Percentiles rank a stretch among this genome's conserved stretches.
phyloP scores from a whole-genome alignment of 2,888 invertebrate species.

The Drosophila diplacantha region DNA sequence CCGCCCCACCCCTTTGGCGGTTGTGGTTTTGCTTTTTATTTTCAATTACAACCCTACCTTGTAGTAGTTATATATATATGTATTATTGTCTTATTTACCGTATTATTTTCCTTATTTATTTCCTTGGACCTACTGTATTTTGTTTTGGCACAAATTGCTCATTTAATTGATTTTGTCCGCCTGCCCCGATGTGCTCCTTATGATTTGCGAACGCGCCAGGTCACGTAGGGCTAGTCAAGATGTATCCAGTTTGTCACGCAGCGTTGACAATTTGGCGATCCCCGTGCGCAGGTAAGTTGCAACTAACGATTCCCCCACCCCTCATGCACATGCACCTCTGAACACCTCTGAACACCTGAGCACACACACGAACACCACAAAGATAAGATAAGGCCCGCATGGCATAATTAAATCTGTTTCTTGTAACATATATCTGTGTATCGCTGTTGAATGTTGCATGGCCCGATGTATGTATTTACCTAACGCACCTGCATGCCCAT shows the following conservation, averaged over 20 bases:
- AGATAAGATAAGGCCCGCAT: slow-evolving; percentile 26
- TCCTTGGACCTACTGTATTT: slow-evolving; percentile 28
- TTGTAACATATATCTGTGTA: slow-evolving; percentile 20
- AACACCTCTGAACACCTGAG: not conserved
- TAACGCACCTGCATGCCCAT: slow-evolving; percentile 23
- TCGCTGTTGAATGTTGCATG: slow-evolving; percentile 36
- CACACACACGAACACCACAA: slow-evolving; percentile 11
- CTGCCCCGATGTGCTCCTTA: slow-evolving; percentile 73
- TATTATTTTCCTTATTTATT: slow-evolving; percentile 35
- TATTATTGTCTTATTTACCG: slow-evolving; percentile 20
- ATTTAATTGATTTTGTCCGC: slow-evolving; percentile 63
- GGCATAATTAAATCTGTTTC: slow-evolving; percentile 9
- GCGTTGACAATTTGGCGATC: slow-evolving; percentile 83
- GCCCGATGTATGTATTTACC: slow-evolving; percentile 14
- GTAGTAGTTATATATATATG: slow-evolving; percentile 6
- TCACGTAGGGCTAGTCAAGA: slow-evolving; percentile 93
- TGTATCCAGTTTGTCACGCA: slow-evolving; percentile 82
- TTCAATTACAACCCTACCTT: slow-evolving; percentile 6
- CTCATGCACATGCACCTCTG: slow-evolving; percentile 1
- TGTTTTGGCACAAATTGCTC: slow-evolving; percentile 59
- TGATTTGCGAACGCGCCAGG: slow-evolving; percentile 80
- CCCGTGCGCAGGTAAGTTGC: slow-evolving; percentile 81
- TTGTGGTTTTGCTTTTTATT: not conserved
- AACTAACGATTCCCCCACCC: slow-evolving; percentile 27
- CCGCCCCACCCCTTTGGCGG: not conserved